A percentile compares a stretch with the other conserved stretches of the same genome.
These are phyloP conservation scores for Anaspis maculata DNA, from an alignment of 2,888 invertebrate species.

Conservation along the genomic window DNA sequence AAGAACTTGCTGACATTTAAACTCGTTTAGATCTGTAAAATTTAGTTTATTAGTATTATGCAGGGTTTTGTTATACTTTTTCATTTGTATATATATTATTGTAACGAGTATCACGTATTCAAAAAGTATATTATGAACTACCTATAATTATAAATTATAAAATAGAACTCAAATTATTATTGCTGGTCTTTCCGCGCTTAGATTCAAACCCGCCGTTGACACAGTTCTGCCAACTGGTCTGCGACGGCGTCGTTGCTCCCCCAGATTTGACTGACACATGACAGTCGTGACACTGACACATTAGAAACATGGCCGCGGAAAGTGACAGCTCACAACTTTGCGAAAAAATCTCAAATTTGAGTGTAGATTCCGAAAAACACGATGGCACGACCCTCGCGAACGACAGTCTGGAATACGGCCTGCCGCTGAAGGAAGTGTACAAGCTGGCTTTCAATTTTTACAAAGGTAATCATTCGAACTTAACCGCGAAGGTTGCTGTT, in stretches of 20 bases:
- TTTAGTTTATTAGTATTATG: background rate
- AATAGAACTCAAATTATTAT: background rate
- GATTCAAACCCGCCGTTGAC: too few species aligned
- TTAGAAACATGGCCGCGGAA: constrained; percentile 29
- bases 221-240: too few species aligned
- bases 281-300: background rate
- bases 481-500: too few species aligned
- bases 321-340: constrained; percentile 32
- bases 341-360: constrained; percentile 31
- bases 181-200: background rate
- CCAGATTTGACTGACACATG: background rate
- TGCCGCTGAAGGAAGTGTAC: constrained; percentile 73
- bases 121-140: too few species aligned
- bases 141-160: too few species aligned
- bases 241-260: too few species aligned
- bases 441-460: constrained; percentile 84
- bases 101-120: too few species aligned
- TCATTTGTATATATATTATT: too few species aligned
- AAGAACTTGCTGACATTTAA: constrained; percentile 51
- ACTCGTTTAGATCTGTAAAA: too few species aligned
- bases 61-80: too few species aligned
- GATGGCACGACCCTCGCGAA: constrained; percentile 23
- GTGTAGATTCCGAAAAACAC: constrained; percentile 20
- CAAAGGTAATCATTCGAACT: constrained; percentile 77
- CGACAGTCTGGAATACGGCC: constrained; percentile 50